A percentile compares a stretch with the other conserved stretches of the same genome.
Conservation (phyloP, 2,888 invertebrate species). For the Globia sparganii region DNA sequence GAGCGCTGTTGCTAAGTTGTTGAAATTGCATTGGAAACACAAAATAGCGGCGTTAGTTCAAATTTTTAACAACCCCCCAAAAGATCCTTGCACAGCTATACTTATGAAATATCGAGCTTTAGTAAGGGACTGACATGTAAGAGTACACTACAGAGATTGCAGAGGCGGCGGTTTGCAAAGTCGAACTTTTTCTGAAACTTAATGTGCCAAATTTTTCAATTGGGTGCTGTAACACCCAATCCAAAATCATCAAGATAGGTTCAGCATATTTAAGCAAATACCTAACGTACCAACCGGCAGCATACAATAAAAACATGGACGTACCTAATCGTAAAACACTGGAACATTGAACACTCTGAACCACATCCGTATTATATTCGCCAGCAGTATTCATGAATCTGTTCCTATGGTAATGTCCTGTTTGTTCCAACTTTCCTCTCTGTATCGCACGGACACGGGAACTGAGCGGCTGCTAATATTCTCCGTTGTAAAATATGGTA, state of each 20-base stretch:
- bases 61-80: too few species aligned
- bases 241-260: not conserved
- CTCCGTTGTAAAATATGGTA: constrained; percentile 39
- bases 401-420: constrained; percentile 30
- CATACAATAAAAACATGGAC: not conserved
- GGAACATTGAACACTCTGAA: not conserved
- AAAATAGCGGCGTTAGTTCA: too few species aligned
- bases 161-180: not conserved
- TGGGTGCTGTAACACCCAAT: not conserved
- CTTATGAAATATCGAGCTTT: not conserved
- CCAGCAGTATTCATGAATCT: constrained; percentile 13
- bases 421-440: constrained; percentile 37
- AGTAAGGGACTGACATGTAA: not conserved
- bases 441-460: not conserved
- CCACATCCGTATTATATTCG: constrained; percentile 8
- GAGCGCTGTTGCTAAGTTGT: not conserved
- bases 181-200: not conserved
- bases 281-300: not conserved
- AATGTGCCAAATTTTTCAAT: not conserved
- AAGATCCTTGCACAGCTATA: not conserved
- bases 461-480: constrained; percentile 3
- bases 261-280: not conserved
- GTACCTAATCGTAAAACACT: not conserved
- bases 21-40: not conserved
- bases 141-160: not conserved